Conservation (phyloP, 2,888 invertebrate genomes). For the Papilio gigon region DNA sequence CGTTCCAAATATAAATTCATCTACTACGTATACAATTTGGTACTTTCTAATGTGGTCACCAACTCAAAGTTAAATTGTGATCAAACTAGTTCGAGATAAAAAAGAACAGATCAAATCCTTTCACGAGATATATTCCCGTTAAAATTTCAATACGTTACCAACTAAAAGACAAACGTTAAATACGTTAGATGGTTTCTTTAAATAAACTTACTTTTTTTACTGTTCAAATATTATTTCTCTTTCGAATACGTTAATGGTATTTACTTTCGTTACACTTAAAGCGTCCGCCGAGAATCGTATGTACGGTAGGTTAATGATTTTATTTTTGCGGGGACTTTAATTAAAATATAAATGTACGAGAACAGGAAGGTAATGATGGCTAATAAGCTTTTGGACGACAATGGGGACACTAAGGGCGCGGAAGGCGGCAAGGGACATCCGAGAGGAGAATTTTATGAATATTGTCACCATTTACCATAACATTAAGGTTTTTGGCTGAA, state of each 20-base stretch:
- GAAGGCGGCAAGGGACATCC: slow-evolving; percentile 53
- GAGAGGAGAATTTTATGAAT: slow-evolving; percentile 60
- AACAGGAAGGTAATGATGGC: slow-evolving; percentile 58
- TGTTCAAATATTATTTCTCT: slow-evolving; percentile 54
- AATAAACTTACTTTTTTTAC: slow-evolving; percentile 43
- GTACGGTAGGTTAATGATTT: slow-evolving; percentile 42
- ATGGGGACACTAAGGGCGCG: slow-evolving; percentile 53
- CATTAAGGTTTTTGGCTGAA: slow-evolving; percentile 45
- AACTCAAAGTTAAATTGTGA: not conserved
- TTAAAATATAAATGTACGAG: slow-evolving; percentile 54
- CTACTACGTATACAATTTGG: not conserved
- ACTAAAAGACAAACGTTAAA: slow-evolving; percentile 27
- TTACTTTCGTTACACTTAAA: slow-evolving; percentile 46
- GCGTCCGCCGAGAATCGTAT: slow-evolving; percentile 36
- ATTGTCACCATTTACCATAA: slow-evolving; percentile 53
- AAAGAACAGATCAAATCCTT: not conserved
- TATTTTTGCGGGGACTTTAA: slow-evolving; percentile 50
- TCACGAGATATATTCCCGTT: not conserved
- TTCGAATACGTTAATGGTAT: slow-evolving; percentile 56
- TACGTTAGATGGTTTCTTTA: slow-evolving; percentile 41
- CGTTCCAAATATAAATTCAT: not conserved
- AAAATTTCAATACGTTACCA: not conserved
- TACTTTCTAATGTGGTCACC: not conserved
- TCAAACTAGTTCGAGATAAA: not conserved
- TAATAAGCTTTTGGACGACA: slow-evolving; percentile 61